Percentiles rank a stretch among this genome's conserved stretches.
These are phyloP conservation scores for Bothrops jararaca DNA, from an alignment of 2,113 vertebrate genomes.

Conservation along the genomic window DNA sequence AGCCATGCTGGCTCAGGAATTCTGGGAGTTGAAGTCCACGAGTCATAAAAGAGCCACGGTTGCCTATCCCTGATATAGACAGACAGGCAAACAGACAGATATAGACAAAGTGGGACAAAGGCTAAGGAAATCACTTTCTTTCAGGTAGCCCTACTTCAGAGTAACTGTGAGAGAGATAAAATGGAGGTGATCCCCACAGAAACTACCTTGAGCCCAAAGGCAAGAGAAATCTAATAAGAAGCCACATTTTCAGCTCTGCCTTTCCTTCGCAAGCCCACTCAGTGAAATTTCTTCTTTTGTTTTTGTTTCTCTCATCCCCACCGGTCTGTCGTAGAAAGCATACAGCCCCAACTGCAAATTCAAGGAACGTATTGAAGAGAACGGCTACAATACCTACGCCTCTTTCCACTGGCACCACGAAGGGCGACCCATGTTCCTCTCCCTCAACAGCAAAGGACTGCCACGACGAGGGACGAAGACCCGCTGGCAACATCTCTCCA, in stretches of 20 bases:
- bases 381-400: slow-evolving; percentile 91
- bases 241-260: not conserved
- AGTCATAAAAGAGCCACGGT: no score
- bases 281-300: not conserved
- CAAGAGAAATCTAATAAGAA: not conserved
- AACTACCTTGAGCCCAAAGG: not conserved
- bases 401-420: slow-evolving; percentile 82
- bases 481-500: slow-evolving; percentile 80
- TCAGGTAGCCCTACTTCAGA: not conserved
- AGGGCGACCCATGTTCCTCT: slow-evolving; percentile 88
- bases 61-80: no score
- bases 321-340: slow-evolving; percentile 71
- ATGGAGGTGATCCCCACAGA: not conserved
- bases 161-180: not conserved
- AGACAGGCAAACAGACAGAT: no score
- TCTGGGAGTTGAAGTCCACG: no score
- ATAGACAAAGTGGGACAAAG: not conserved
- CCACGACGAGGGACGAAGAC: slow-evolving; percentile 78
- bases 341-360: slow-evolving; percentile 89
- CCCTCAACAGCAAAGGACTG: slow-evolving; percentile 79
- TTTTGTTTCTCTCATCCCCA: not conserved
- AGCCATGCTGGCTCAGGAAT: no score
- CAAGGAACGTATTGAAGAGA: slow-evolving; percentile 90
- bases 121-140: not conserved
- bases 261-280: not conserved